Conservation (phyloP, 2,888 invertebrate species). For the Eupithecia abbreviata region DNA sequence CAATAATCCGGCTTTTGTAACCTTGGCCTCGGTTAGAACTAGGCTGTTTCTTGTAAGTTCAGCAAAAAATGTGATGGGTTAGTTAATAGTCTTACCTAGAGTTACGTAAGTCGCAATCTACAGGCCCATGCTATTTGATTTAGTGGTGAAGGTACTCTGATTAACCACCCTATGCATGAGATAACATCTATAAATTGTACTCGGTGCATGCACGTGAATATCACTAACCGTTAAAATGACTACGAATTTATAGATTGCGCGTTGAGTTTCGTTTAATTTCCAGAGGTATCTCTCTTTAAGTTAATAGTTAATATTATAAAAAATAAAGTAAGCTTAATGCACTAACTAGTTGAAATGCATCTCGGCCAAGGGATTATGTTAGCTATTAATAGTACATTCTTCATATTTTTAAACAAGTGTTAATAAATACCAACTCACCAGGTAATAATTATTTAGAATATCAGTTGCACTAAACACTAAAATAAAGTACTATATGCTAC, state of each 20-base stretch:
- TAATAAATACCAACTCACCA: constrained; percentile 33
- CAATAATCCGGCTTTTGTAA: neutral
- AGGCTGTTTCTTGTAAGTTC: constrained; percentile 5
- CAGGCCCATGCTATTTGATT: constrained; percentile 8
- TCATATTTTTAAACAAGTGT: neutral
- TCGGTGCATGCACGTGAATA: neutral
- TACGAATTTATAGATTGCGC: neutral
- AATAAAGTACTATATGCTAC: constrained; percentile 40
- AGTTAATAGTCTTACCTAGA: constrained; percentile 8
- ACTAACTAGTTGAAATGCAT: constrained; percentile 45
- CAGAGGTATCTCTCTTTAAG: neutral
- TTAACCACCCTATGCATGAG: neutral
- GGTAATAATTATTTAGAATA: constrained; percentile 23
- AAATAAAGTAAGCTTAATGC: neutral
- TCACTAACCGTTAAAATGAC: neutral
- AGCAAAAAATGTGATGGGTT: constrained; percentile 23
- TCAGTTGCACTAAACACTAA: constrained; percentile 34
- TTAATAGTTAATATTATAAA: neutral
- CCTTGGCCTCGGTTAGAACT: constrained; percentile 4
- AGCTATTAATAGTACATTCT: neutral
- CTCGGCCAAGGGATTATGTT: constrained; percentile 27
- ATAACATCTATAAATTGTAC: constrained; percentile 9
- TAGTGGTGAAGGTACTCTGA: neutral
- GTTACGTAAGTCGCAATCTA: constrained; percentile 28
- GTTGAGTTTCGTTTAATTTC: neutral